phyloP scores from a whole-genome alignment of 2,888 invertebrate species.

The Cheilosia pagana region DNA sequence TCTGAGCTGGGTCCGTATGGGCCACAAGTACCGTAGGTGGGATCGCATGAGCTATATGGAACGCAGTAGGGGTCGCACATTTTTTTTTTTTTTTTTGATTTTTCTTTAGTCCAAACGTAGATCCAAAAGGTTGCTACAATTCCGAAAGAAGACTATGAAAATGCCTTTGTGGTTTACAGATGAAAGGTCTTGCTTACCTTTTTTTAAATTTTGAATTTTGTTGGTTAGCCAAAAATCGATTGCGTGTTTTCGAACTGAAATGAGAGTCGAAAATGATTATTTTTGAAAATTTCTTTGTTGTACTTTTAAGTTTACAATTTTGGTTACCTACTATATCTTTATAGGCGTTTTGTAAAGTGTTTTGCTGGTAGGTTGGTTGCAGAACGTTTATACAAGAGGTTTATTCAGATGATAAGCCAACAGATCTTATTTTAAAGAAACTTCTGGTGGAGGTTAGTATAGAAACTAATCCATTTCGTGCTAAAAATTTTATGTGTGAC shows the following conservation, averaged over 20 bases:
- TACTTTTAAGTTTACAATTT: background rate
- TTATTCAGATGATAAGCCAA: too few species aligned
- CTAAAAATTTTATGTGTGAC: too few species aligned
- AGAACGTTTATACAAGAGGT: too few species aligned
- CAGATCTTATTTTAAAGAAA: too few species aligned
- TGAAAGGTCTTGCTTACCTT: background rate
- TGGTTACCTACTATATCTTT: background rate
- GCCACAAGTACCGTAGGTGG: slow-evolving; percentile 76
- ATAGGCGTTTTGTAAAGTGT: background rate
- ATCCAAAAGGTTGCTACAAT: background rate
- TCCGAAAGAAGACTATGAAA: background rate
- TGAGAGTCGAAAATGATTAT: background rate
- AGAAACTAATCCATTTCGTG: too few species aligned
- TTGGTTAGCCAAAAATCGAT: background rate
- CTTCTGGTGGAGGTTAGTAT: too few species aligned
- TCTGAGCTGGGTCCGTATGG: slow-evolving; percentile 76
- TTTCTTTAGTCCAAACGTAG: background rate
- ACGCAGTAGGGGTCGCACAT: background rate
- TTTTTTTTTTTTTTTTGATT: background rate
- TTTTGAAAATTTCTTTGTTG: background rate
- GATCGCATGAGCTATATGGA: background rate
- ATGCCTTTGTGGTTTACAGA: background rate
- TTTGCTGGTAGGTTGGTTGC: too few species aligned
- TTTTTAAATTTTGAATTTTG: background rate
- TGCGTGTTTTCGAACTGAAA: background rate